Base-by-base conservation (phyloP, 1,140 invertebrate genomes). In the Drosophila persimilis region DNA sequence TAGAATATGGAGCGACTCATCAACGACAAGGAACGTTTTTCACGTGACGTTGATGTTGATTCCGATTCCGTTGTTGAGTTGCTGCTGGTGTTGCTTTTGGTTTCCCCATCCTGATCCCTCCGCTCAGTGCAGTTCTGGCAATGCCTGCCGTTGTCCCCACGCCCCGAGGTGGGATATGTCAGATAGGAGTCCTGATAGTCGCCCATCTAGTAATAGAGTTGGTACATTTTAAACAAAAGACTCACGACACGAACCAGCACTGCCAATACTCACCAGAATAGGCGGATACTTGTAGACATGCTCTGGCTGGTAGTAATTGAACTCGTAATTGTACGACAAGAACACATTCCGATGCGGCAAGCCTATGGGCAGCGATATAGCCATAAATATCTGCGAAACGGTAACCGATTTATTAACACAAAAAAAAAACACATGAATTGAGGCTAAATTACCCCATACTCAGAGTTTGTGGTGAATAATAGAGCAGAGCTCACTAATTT, bases 241-340 rank as follows among this genome's bases (percentile, higher is more conserved):
- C 45, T 80, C 22, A 43, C 7, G 8, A 22, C 35, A 58, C 52
- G 11, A 80, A 73, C 50, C 7, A 15, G 24, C 2, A 1, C 0
- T 4, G 1, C 0, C 9, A 11, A 35, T 0, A 72, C 80, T 59
- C 51, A 90, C 89, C 63, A 88, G 72, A 53, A 85, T 80, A 3
- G 90, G 83, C 1, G 90, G 90, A 55, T 88, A 69, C 39, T 77
- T 76, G 67, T 84, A 90, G 5, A 83, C 74, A 17, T 75, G 81
- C 35, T 86, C 66, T 3, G 90, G 88, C 1, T 95, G 90, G 65
- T 83, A 90, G 90, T 95, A 96, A 89, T 94, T 95, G 0, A 94
- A 94, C 86, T 96, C 95, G 74, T 96, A 95, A 84, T 96, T 95
- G 77, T 95, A 95, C 0, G 95, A 95, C 11, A 95, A 83, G 64